These are phyloP conservation scores for Thalpophila matura DNA, from an alignment of 2,888 invertebrate species.

Conservation along the genomic window DNA sequence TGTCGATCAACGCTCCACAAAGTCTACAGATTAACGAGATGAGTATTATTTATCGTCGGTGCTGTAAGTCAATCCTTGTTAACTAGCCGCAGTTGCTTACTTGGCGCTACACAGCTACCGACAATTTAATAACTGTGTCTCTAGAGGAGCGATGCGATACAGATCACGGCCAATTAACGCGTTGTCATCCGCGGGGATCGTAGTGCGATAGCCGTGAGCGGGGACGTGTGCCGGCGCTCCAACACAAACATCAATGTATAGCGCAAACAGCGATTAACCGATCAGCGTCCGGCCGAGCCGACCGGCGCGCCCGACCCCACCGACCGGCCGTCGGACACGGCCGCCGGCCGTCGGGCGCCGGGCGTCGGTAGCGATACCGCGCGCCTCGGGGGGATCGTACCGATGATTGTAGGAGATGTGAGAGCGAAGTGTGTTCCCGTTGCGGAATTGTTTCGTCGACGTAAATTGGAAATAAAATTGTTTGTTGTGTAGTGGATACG, in stretches of 20 bases:
- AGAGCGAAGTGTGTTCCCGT: slow-evolving; percentile 8
- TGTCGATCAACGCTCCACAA: slow-evolving; percentile 14
- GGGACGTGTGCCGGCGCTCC: not conserved
- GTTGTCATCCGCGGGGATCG: slow-evolving; percentile 37
- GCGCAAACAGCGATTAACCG: slow-evolving; percentile 23
- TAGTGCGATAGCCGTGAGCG: not conserved
- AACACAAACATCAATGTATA: slow-evolving; percentile 11
- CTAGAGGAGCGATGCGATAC: slow-evolving; percentile 22
- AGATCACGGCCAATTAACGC: slow-evolving; percentile 47
- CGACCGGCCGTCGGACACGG: not conserved
- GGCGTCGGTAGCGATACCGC: not conserved
- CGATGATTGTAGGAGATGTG: slow-evolving; percentile 6
- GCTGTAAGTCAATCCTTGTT: not conserved
- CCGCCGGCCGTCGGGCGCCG: not conserved
- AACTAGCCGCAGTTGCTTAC: not conserved
- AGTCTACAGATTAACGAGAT: slow-evolving; percentile 9
- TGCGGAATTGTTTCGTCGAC: slow-evolving; percentile 17
- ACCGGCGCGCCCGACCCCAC: not conserved
- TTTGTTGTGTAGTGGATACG: not conserved
- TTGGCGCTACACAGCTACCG: not conserved
- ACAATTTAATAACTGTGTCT: slow-evolving; percentile 29
- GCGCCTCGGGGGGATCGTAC: slow-evolving; percentile 15
- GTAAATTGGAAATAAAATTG: slow-evolving; percentile 21
- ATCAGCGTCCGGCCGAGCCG: not conserved
- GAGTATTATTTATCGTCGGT: slow-evolving; percentile 3